Base-by-base conservation (phyloP, 2,888 invertebrate genomes). In the Aspidiotus destructor region DNA sequence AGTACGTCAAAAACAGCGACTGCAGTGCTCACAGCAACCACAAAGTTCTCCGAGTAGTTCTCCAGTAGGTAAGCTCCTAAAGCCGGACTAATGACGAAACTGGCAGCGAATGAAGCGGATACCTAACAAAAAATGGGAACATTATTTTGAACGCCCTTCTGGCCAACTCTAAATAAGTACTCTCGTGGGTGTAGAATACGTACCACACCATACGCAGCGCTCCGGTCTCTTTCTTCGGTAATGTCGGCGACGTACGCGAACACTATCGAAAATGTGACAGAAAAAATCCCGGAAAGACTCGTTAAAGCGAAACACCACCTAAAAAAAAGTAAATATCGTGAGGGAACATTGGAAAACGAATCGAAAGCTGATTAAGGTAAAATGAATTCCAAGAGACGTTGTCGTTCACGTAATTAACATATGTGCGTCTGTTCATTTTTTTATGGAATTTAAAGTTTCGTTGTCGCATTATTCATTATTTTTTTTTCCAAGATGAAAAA, bases 191-290 rank as follows among this genome's bases (percentile, higher is more conserved):
- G 28, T 40, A 10, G 57, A 57, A 28, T 48, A 74, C 78, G 77
- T 74, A 95, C 96, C 76, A 96, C 82, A 68, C 97, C 97, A 79
- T 98, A 98, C 9, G 97, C 96, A 72, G 90, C 85, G 74, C 93
- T 94, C 70, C 98, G 84, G 78, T 97, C 95, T 76, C 89, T 90
- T 76, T 97, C 94, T 74, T 95, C 93, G 42, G 99, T 99, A 68
- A 99, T 95, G 80, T 99, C 99, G 54, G 99, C 98, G 72, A 99
- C 99, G 80, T 99, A 99, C 62, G 99, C 99, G 81, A 99, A 96
- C 69, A 99, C 97, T 69, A 99, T 97, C 74, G 96, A 96, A 81
- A 99, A 99, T 62, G 99, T 99, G 72, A 99, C 99, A 68, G 98
- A 94, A 80, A 99, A 99, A 73, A 98, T 89, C 71, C 99, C 99